Evolutionary conservation across 2,113 vertebrate species (phyloP), one percentile per base, ranked within the genome.

Genomic region (Bubalus kerabau): DNA sequence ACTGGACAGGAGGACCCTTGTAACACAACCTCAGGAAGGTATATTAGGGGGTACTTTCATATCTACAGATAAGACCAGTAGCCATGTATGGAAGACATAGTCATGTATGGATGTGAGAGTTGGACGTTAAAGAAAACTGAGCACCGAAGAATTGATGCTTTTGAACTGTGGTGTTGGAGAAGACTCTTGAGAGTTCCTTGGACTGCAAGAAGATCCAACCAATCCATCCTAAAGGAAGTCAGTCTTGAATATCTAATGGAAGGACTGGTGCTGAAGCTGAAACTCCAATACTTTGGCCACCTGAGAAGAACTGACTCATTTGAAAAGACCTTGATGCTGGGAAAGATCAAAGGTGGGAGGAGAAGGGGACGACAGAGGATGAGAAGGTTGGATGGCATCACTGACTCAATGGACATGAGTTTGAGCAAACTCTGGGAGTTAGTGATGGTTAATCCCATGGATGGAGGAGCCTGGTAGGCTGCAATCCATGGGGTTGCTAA

Each of bases 131-230:
- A 71, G 64, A 36, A 71, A 36, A 21, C 64, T 36, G 64, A 36
- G n/a, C 0, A 0, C 17, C 0, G 0, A 21, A 36, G 19, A 36
- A 71, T 36, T 71, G n/a, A 36, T 36, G 17, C 17, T 36, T 71
- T 19, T 36, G 64, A 67, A 36, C 64, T 36, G 17, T 36, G 64
- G 62, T 67, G 16, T 19, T 67, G 16, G 32, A 67, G 16, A n/a
- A 67, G 16, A 67, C 32, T 19, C 62, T n/a, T n/a, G 4, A 67
- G 16, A 67, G 16, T 19, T 4, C 30, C 62, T 64, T 64, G 62
- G 62, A n/a, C 30, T n/a, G 15, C 15, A 64, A n/a, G 7, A 7
- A n/a, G 15, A n/a, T n/a, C 62, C 62, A 64, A 64, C 62, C 62
- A n/a, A 30, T 64, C 30, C 15, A 64, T 64, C 30, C 16, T n/a